A percentile compares a stretch with the other conserved stretches of the same genome.
These are phyloP conservation scores for Arctopsyche grandis DNA, from an alignment of 1,140 invertebrate genomes.

Conservation along the genomic window DNA sequence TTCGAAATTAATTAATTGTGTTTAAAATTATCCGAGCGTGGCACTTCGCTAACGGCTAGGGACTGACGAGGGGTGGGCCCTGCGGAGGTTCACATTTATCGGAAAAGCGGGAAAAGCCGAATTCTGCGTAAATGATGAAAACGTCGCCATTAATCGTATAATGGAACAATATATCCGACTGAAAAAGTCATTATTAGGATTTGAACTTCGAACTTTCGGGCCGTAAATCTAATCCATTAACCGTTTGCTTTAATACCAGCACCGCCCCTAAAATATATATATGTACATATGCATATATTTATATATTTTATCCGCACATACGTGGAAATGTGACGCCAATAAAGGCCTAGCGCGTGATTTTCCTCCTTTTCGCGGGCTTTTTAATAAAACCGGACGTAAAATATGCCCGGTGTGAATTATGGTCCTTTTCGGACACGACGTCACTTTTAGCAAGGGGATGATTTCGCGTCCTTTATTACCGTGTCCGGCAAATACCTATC, in stretches of 20 bases:
- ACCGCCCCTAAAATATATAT: background rate
- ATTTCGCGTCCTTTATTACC: conserved; percentile 24
- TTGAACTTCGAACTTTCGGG: conserved; percentile 13
- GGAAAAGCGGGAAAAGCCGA: background rate
- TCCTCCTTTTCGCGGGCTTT: background rate
- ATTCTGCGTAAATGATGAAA: conserved; percentile 17
- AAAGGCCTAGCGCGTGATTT: background rate
- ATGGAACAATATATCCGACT: conserved; percentile 23
- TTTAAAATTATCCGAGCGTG: conserved; percentile 8
- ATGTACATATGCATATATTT: too few species aligned
- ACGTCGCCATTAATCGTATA: conserved; percentile 27
- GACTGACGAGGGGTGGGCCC: too few species aligned
- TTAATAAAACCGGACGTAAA: background rate
- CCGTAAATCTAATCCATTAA: conserved; percentile 21
- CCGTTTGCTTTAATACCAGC: background rate
- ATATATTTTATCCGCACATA: too few species aligned
- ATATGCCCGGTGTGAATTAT: conserved; percentile 25
- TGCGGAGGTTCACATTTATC: background rate
- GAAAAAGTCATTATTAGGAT: conserved; percentile 31
- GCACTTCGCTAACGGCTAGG: background rate
- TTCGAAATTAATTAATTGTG: conserved; percentile 3
- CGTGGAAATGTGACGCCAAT: too few species aligned
- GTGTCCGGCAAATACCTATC: background rate
- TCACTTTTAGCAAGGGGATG: conserved; percentile 3
- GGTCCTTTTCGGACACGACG: conserved; percentile 16